A percentile compares a stretch with the other conserved stretches of the same genome.
These are phyloP conservation scores for Prosopocoilus inquinatus DNA, from an alignment of 2,888 invertebrate species.

Conservation along the genomic window DNA sequence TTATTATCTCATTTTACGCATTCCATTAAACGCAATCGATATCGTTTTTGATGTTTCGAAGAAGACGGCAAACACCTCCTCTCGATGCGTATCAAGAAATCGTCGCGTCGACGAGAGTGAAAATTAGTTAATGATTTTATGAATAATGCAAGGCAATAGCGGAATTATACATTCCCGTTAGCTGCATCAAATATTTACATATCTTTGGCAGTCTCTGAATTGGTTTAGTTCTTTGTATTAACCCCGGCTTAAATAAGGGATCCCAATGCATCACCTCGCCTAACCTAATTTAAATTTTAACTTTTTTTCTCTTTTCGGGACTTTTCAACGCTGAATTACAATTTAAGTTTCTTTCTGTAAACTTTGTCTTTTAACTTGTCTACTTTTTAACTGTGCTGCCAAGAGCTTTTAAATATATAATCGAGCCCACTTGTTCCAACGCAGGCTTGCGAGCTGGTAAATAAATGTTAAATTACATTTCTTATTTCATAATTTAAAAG, in stretches of 20 bases:
- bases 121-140: constrained; percentile 38
- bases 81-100: not conserved
- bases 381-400: too few relatives aligned
- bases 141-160: constrained; percentile 35
- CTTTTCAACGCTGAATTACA: too few relatives aligned
- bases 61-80: not conserved
- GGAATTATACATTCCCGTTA: constrained; percentile 29
- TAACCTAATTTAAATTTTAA: too few relatives aligned
- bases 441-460: too few relatives aligned
- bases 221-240: not conserved
- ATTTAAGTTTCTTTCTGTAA: too few relatives aligned
- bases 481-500: too few relatives aligned
- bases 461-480: too few relatives aligned
- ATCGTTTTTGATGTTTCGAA: constrained; percentile 1
- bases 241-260: not conserved
- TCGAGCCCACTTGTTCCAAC: too few relatives aligned
- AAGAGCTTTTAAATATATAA: too few relatives aligned
- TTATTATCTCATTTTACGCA: constrained; percentile 2
- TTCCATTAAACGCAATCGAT: constrained; percentile 2
- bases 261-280: too few relatives aligned
- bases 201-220: constrained; percentile 5
- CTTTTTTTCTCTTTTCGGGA: too few relatives aligned
- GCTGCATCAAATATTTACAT: constrained; percentile 29
- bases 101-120: constrained; percentile 30
- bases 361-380: too few relatives aligned